Percentiles rank a stretch among this genome's conserved stretches.
phyloP scores from a whole-genome alignment of 2,797 vertebrate species.

The Alectoris magna region DNA sequence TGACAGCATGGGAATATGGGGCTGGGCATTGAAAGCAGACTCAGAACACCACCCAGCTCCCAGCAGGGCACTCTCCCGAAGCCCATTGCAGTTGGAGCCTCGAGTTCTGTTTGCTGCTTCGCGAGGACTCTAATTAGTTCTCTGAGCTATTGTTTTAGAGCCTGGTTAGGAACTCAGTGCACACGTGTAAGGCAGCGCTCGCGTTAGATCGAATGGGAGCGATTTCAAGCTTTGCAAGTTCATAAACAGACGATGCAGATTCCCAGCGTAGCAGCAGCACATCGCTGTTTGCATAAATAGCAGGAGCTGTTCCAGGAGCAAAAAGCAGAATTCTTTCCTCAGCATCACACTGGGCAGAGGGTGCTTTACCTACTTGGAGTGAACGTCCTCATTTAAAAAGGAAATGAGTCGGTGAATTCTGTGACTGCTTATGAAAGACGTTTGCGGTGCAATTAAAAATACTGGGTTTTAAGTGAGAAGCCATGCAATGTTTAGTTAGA shows the following conservation, averaged over 20 bases:
- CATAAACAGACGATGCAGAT: not conserved
- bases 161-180: not conserved
- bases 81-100: accelerated
- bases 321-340: not conserved
- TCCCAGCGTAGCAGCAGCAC: not conserved
- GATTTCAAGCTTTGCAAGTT: not conserved
- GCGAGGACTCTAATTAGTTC: not conserved
- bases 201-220: accelerated
- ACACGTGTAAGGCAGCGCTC: accelerated
- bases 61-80: not conserved
- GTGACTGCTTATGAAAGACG: not conserved
- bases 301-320: not conserved
- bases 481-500: accelerated
- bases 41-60: too few relatives aligned
- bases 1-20: too few relatives aligned
- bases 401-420: not conserved
- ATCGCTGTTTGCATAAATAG: not conserved
- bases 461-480: not conserved
- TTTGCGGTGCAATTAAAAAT: not conserved
- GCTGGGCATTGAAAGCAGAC: not conserved
- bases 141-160: not conserved
- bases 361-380: not conserved
- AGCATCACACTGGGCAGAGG: not conserved
- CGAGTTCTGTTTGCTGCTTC: not conserved
- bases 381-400: not conserved